Conservation (phyloP, 1,140 invertebrate species). For the Kradibia gibbosae region DNA sequence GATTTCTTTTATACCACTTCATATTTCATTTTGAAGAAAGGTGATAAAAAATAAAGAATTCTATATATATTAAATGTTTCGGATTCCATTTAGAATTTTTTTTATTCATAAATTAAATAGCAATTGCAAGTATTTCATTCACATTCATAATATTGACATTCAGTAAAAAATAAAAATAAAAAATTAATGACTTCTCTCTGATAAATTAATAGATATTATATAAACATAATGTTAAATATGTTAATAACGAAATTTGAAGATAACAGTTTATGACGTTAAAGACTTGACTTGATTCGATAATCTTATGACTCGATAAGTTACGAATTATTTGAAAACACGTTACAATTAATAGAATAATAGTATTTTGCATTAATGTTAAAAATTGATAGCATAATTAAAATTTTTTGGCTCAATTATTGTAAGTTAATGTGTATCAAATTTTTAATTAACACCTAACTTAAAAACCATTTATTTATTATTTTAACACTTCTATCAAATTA, state of each 20-base stretch:
- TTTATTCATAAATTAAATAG: no score
- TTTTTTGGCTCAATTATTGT: not conserved
- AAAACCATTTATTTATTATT: not conserved
- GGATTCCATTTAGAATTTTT: not conserved
- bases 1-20: no score
- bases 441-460: not conserved
- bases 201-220: no score
- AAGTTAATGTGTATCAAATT: conserved; percentile 1
- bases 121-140: no score
- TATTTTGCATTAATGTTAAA: conserved; percentile 4
- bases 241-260: no score
- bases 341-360: not conserved
- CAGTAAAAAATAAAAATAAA: no score
- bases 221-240: no score
- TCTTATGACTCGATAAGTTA: not conserved
- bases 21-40: no score
- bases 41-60: not conserved
- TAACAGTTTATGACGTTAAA: conserved; percentile 4
- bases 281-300: conserved; percentile 13
- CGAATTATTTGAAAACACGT: not conserved
- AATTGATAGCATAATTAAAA: conserved; percentile 29
- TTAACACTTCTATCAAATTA: not conserved
- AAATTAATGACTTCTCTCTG: no score
- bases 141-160: no score
- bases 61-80: not conserved